These are phyloP conservation scores for Sebastes iracundus DNA, from an alignment of 2,797 vertebrate genomes.

Conservation along the genomic window DNA sequence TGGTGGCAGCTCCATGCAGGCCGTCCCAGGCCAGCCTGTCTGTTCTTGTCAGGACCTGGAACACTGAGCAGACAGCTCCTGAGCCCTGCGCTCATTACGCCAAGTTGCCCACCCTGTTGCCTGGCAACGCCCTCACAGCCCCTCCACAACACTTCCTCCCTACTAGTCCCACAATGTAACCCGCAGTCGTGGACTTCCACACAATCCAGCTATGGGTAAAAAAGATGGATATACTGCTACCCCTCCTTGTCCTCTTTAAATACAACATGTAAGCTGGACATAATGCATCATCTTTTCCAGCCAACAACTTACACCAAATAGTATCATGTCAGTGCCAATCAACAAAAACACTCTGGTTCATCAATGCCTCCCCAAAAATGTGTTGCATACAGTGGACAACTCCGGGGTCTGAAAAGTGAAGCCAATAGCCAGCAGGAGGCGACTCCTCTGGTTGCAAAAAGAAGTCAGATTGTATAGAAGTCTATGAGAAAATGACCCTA, in stretches of 20 bases:
- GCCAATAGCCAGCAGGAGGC: too few species aligned
- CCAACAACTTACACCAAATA: neutral
- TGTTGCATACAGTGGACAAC: neutral
- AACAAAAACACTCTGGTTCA: neutral
- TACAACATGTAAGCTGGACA: neutral
- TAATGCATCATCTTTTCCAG: conserved; percentile 2
- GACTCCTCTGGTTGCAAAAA: too few species aligned
- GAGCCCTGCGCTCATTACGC: conserved; percentile 78
- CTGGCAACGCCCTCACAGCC: conserved; percentile 70
- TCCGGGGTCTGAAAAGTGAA: too few species aligned
- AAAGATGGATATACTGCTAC: conserved; percentile 13
- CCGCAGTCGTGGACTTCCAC: conserved; percentile 48
- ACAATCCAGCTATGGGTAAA: conserved; percentile 37
- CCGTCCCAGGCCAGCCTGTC: conserved; percentile 84
- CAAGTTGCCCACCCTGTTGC: conserved; percentile 77
- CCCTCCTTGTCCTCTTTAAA: neutral
- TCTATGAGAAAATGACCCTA: too few species aligned
- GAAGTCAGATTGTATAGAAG: too few species aligned
- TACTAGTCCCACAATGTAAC: conserved; percentile 58
- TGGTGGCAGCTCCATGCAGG: conserved; percentile 82
- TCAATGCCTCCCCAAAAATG: neutral
- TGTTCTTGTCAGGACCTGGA: conserved; percentile 85
- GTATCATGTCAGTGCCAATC: neutral
- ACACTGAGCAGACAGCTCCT: conserved; percentile 86
- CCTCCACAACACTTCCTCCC: conserved; percentile 76